These are phyloP conservation scores for Syrmaticus mikado DNA, from an alignment of 2,113 vertebrate genomes.

Conservation along the genomic window DNA sequence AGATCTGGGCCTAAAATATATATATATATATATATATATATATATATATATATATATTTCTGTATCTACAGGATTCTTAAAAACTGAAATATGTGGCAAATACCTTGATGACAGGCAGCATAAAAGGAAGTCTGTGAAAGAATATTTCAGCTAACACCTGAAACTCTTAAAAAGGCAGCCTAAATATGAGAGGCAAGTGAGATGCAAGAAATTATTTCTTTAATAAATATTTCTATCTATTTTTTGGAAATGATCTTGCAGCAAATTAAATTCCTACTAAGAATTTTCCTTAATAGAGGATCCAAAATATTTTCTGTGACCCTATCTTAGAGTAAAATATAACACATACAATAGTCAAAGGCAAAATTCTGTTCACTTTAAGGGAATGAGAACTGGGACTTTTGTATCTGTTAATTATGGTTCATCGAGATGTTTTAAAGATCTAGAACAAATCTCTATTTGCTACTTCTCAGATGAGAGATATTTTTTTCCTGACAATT, in stretches of 20 bases:
- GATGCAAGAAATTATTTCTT: neutral
- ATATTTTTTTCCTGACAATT: neutral
- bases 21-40: too few relatives aligned
- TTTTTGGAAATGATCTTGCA: neutral
- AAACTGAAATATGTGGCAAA: neutral
- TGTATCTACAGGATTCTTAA: neutral
- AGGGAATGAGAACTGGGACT: neutral
- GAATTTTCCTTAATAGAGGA: fast-evolving
- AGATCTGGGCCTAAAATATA: neutral
- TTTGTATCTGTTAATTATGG: neutral
- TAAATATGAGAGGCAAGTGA: neutral
- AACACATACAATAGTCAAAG: fast-evolving
- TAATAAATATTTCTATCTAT: neutral
- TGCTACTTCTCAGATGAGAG: neutral
- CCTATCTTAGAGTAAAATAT: neutral
- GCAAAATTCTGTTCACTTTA: neutral
- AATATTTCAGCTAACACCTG: neutral
- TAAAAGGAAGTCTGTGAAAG: neutral
- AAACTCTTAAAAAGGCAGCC: neutral
- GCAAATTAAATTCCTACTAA: neutral
- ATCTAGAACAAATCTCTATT: neutral
- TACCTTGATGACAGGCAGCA: neutral
- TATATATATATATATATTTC: neutral
- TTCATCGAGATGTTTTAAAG: neutral
- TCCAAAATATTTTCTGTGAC: neutral